Evolutionary conservation across 1,140 invertebrate genomes (phyloP).

Genomic region (Portunus trituberculatus): DNA sequence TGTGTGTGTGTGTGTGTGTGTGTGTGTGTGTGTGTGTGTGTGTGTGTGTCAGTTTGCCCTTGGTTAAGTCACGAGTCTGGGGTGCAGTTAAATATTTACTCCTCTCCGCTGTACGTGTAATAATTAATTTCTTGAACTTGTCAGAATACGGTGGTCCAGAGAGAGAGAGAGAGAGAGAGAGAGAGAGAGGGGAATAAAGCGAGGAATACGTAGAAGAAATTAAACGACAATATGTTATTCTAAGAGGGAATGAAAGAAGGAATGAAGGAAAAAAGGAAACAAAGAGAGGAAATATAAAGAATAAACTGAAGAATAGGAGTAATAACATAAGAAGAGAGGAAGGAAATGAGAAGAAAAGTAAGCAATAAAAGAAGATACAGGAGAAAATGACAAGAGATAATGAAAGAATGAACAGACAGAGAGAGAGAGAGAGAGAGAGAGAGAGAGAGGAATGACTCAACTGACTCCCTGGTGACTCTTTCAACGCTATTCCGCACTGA

Average conservation of each 20-base stretch:
- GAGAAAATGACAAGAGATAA: neutral
- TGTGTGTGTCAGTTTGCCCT: neutral
- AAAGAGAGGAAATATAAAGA: neutral
- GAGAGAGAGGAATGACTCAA: neutral
- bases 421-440: neutral
- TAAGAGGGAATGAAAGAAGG: neutral
- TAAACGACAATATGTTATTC: too few species aligned
- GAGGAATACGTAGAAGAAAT: too few species aligned
- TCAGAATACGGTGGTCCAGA: too few species aligned
- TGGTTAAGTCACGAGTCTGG: neutral
- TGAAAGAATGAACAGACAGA: neutral
- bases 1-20: conserved; percentile 19
- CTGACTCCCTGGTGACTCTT: too few species aligned
- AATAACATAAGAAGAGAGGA: neutral
- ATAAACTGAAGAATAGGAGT: too few species aligned
- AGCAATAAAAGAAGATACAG: neutral
- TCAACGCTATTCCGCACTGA: neutral
- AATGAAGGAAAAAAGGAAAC: neutral
- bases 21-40: neutral
- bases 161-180: too few species aligned
- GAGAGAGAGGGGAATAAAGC: too few species aligned
- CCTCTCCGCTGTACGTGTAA: neutral
- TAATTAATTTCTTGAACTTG: too few species aligned
- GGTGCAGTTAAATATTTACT: neutral
- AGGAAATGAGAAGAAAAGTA: neutral